These are phyloP conservation scores for Odontomachus brunneus DNA, from an alignment of 1,140 invertebrate species.

Conservation along the genomic window DNA sequence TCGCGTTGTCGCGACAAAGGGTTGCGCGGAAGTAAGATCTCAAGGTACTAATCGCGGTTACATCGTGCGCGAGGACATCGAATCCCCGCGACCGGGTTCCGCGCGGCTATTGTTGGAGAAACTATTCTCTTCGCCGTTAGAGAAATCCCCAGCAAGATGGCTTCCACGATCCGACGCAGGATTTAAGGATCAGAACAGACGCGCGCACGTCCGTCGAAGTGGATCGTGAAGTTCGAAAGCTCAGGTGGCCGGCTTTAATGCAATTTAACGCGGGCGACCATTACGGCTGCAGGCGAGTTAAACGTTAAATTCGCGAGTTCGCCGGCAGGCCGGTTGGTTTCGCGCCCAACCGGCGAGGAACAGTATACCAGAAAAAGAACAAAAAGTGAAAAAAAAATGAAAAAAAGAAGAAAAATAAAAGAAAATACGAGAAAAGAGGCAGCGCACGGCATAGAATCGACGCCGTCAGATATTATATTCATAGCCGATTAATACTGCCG, in stretches of 20 bases:
- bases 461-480: conserved; percentile 49
- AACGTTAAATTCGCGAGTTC: conserved; percentile 37
- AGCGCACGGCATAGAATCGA: conserved; percentile 33
- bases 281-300: conserved; percentile 46
- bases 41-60: conserved; percentile 26
- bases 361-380: not conserved
- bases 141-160: conserved; percentile 42
- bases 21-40: not conserved
- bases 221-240: conserved; percentile 59
- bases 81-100: conserved; percentile 15
- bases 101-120: not conserved
- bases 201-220: conserved; percentile 18
- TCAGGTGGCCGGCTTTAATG: conserved; percentile 70
- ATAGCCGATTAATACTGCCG: conserved; percentile 43
- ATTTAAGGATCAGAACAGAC: conserved; percentile 28
- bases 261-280: conserved; percentile 67
- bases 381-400: too few species aligned
- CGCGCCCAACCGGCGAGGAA: conserved; percentile 21
- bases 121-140: not conserved
- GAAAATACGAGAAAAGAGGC: too few species aligned
- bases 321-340: conserved; percentile 14
- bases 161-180: not conserved
- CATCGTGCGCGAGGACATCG: not conserved
- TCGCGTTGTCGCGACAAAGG: not conserved
- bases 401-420: not conserved